These are phyloP conservation scores for Balanococcus diminutus DNA, from an alignment of 2,888 invertebrate species.

Conservation along the genomic window DNA sequence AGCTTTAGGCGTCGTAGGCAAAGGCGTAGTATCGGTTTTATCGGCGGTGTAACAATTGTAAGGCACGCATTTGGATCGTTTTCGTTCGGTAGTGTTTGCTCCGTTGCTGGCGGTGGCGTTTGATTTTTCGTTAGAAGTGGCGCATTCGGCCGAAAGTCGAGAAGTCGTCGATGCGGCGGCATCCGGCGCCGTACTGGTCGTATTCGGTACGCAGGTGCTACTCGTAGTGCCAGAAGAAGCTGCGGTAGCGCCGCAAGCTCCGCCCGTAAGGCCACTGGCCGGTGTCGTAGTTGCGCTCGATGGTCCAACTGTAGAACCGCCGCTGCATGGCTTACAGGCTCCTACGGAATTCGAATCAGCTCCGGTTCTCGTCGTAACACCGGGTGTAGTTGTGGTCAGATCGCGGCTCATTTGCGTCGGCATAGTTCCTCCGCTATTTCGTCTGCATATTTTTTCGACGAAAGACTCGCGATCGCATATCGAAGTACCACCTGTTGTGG, in stretches of 20 bases:
- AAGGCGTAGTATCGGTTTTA: neutral
- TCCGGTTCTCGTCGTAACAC: neutral
- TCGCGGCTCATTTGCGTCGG: neutral
- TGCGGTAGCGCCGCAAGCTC: neutral
- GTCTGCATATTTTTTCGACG: too few species aligned
- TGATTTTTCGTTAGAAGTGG: neutral
- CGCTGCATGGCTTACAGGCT: neutral
- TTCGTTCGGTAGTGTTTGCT: neutral
- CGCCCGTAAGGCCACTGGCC: neutral
- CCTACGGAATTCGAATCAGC: neutral
- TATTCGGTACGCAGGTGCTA: neutral
- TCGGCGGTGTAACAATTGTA: neutral
- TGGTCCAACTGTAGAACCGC: neutral
- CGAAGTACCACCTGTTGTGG: too few species aligned
- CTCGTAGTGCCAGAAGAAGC: neutral
- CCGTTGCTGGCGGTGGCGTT: neutral
- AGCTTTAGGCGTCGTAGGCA: neutral
- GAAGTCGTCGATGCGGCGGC: neutral
- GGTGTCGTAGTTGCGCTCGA: neutral
- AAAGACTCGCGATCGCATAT: too few species aligned
- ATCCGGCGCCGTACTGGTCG: neutral
- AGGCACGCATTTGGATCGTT: neutral
- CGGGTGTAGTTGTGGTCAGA: neutral
- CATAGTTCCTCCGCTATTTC: too few species aligned
- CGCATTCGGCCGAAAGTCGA: neutral